Base-by-base conservation (phyloP, 1,140 invertebrate genomes). In the Leptinotarsa defecta region DNA sequence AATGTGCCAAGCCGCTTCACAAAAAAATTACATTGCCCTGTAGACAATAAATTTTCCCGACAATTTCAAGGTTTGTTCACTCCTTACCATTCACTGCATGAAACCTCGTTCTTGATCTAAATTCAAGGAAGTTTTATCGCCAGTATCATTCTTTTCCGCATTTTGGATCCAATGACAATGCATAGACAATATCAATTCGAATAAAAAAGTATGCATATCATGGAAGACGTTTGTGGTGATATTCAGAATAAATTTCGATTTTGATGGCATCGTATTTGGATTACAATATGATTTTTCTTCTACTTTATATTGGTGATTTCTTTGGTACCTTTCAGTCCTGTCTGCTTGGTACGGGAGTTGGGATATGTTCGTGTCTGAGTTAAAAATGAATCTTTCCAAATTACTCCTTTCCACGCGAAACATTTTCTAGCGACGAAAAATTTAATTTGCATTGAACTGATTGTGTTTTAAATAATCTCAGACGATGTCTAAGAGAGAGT, bases 291-390 rank as follows among this genome's bases (percentile, higher is more conserved):
- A 43, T 27, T 68, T 68, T 27, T 68, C 27, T 24, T 15, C 19
- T 68, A 8, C 43, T 34, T 43, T 24, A 24, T 68, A 68, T 68
- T 17, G 24, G 43, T 68, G 65, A 17, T 24, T 24, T 11, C n/a
- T 24, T 11, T 68, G 65, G 65, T 68, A 68, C 65, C 65, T 68
- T 68, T 11, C 65, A 34, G 65, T 68, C 65, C 65, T 68, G 27
- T 68, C 65, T 68, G 64, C 43, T 68, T 4, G 15, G 17, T 68
- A 6, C 6, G 24, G 24, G 24, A 43, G 3, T 68, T 34, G 15
- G 8, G 65, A 68, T 68, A 68, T 68, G 24, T 68, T 20, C 65
- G 65, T 68, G 52, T 68, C 27, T 27, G 27, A 34, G 15, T 68
- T 34, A 68, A 68, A 68, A 68, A 34, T 68, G 13, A 17, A 68